Evolutionary conservation across 2,888 invertebrate genomes (phyloP), one percentile per base, ranked within the genome.

Genomic region (Seladonia tumulorum): DNA sequence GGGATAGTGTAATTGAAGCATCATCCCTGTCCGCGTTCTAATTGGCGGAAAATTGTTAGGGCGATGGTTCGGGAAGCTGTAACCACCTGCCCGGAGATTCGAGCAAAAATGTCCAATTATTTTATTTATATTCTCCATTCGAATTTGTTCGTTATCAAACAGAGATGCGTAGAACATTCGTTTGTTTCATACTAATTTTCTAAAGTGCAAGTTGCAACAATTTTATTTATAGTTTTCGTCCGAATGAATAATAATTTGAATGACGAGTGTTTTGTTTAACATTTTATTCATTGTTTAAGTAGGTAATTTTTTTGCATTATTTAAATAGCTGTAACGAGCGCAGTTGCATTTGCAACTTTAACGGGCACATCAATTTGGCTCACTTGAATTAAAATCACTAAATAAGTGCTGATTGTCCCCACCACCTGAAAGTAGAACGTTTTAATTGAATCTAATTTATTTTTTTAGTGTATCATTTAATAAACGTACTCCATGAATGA

Each of bases 351-450:
- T 2, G 3, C 18, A 70, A 7, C 0, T 49, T 1, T 2, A 1
- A 47, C 12, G 12, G 42, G 63, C 12, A 2, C 2, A 16, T 12
- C 0, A 8, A 87, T 68, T 22, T 90, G 85, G 16, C 86, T 88
- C n/a, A 90, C 87, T 88, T 94, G 93, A 29, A 94, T 93, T 35
- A 94, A 83, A 79, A 94, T 93, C 22, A 94, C 90, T 45, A 94
- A 90, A 70, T 93, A 93, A 1, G 93, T 94, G 39, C 91, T 91
- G 79, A 94, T 90, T 5, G 92, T 89, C 35, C 90, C 90, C 29
- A 92, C 86, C 29, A 92, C 89, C 94, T 93, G 71, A 22, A 68
- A 39, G 5, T 16, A 16, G n/a, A 42, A 70, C 14, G 5, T n/a
- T 42, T 42, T 2, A n/a, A 12, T 42, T 12, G 8, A 45, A 16